A percentile compares a stretch with the other conserved stretches of the same genome.
Evolutionary conservation across 2,797 vertebrate species (phyloP).

Genomic region (Notolabrus celidotus): DNA sequence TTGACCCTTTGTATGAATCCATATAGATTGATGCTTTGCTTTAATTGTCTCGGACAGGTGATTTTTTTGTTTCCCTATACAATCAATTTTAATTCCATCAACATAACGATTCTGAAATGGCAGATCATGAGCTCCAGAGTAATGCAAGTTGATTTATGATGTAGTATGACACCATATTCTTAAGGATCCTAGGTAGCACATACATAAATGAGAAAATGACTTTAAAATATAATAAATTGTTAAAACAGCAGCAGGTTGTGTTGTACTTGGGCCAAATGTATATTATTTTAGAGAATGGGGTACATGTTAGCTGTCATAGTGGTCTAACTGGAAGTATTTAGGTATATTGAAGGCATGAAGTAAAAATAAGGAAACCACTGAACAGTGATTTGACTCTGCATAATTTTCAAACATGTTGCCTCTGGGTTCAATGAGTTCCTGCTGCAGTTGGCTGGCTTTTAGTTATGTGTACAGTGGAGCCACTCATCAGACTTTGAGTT

Average conservation of each 20-base stretch:
- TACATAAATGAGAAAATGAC: neutral
- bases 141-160: constrained; percentile 17
- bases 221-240: too few species aligned
- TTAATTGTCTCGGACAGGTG: constrained; percentile 47
- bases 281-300: neutral
- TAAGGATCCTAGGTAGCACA: neutral
- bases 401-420: constrained; percentile 35
- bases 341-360: constrained; percentile 2
- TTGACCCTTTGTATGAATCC: constrained; percentile 39
- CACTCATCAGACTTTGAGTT: constrained; percentile 58
- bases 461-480: constrained; percentile 38
- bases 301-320: neutral
- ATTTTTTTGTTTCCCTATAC: constrained; percentile 42
- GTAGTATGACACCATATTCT: constrained; percentile 1
- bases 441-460: constrained; percentile 51
- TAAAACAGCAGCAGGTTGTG: neutral
- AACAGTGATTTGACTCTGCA: constrained; percentile 19
- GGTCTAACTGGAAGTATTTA: neutral
- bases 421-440: constrained; percentile 31
- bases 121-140: constrained; percentile 11
- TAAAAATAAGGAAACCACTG: constrained; percentile 10
- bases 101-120: constrained; percentile 22
- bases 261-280: neutral
- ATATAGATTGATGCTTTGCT: constrained; percentile 46
- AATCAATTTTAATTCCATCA: constrained; percentile 61